phyloP scores from a whole-genome alignment of 1,140 invertebrate species.

The Epicauta chinensis region DNA sequence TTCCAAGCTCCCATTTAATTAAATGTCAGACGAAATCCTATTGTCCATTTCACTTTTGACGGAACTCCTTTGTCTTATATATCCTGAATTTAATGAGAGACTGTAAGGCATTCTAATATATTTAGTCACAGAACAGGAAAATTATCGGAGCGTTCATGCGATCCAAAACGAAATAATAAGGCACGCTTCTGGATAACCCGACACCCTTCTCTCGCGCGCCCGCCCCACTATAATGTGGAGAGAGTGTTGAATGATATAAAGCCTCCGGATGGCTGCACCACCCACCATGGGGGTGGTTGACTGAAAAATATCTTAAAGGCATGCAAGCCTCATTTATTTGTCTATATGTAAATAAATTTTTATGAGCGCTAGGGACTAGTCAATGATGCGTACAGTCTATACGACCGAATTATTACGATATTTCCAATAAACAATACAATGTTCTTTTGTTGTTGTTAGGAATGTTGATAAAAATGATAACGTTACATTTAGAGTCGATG shows the following conservation, averaged over 20 bases:
- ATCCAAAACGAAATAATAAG: slow-evolving; percentile 22
- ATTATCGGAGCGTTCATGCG: slow-evolving; percentile 23
- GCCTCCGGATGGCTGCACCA: background rate
- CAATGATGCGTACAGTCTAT: slow-evolving; percentile 15
- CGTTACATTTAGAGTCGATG: too few relatives aligned
- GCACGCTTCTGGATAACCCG: slow-evolving; percentile 18
- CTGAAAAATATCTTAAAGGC: slow-evolving; percentile 4
- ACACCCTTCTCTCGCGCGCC: slow-evolving; percentile 6
- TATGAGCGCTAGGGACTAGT: background rate
- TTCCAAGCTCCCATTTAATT: slow-evolving; percentile 1
- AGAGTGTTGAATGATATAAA: slow-evolving; percentile 16
- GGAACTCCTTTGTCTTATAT: slow-evolving; percentile 15
- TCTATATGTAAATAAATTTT: slow-evolving; percentile 4
- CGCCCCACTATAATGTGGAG: background rate
- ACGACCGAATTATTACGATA: slow-evolving; percentile 10
- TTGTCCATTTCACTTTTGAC: slow-evolving; percentile 11
- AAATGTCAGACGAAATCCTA: slow-evolving; percentile 14
- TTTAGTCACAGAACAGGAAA: slow-evolving; percentile 22
- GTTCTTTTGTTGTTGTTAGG: too few relatives aligned
- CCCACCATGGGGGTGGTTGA: slow-evolving; percentile 8
- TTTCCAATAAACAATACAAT: background rate
- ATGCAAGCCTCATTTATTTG: slow-evolving; percentile 11
- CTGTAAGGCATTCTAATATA: slow-evolving; percentile 13
- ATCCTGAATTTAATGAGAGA: slow-evolving; percentile 15
- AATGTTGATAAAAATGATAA: too few relatives aligned